A percentile compares a stretch with the other conserved stretches of the same genome.
Evolutionary conservation across 23 tunicate genomes (phyloP).

Genomic region (Halocynthia aurantium): DNA sequence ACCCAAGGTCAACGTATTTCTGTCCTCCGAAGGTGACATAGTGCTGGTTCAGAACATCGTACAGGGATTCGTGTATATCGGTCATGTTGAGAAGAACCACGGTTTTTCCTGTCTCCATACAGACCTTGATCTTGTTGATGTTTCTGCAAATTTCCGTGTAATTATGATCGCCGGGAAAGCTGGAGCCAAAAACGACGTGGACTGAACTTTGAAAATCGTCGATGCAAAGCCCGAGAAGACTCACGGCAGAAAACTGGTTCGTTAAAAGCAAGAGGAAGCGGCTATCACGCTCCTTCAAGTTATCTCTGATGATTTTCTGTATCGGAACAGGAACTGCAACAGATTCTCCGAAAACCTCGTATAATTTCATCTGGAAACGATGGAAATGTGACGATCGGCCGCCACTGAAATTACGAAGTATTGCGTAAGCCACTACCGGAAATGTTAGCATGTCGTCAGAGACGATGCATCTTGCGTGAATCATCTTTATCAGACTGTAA

Average conservation of each 20-base stretch:
- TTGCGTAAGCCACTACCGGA: constrained; percentile 16
- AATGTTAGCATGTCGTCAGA: constrained; percentile 8
- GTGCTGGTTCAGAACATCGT: constrained; percentile 21
- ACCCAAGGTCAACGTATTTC: constrained; percentile 69
- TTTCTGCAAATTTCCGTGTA: constrained; percentile 80
- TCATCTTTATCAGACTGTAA: constrained; percentile 71
- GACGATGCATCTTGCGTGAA: constrained; percentile 17
- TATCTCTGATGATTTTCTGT: constrained; percentile 32
- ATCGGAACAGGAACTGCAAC: constrained; percentile 19
- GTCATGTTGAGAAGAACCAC: constrained; percentile 45
- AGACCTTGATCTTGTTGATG: constrained; percentile 66
- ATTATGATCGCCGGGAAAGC: constrained; percentile 71
- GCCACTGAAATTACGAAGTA: constrained; percentile 71
- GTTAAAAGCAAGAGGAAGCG: constrained; percentile 64
- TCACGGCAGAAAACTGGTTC: constrained; percentile 65
- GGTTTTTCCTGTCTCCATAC: constrained; percentile 84
- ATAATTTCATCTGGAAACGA: constrained; percentile 15
- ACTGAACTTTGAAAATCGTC: constrained; percentile 17
- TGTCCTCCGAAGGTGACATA: constrained; percentile 22
- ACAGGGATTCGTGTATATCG: constrained; percentile 25
- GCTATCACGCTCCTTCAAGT: constrained; percentile 47
- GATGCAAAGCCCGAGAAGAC: constrained; percentile 30
- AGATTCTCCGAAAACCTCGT: constrained; percentile 6
- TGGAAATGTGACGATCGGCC: not conserved
- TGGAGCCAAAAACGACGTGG: constrained; percentile 86